A percentile compares a stretch with the other conserved stretches of the same genome.
Evolutionary conservation across 2,888 invertebrate species (phyloP).

Genomic region (Sinhomidia bicolor): DNA sequence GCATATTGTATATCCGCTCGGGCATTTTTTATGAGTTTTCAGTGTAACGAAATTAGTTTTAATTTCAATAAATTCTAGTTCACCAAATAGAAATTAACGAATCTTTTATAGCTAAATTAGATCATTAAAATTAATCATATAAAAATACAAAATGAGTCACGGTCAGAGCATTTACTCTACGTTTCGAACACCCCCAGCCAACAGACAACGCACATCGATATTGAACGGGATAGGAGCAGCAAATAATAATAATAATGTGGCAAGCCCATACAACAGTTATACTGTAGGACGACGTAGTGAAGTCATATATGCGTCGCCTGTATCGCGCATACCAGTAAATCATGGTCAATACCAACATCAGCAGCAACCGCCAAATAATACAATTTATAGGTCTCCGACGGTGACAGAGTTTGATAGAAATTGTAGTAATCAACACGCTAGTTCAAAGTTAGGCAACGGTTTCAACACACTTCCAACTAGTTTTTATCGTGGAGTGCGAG

Average conservation of each 20-base stretch:
- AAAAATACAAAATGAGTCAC: conserved; percentile 48
- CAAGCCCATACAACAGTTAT: neutral
- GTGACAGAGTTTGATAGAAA: neutral
- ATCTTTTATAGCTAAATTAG: too few species aligned
- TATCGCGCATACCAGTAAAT: neutral
- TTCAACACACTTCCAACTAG: conserved; percentile 56
- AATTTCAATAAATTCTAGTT: too few species aligned
- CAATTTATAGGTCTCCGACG: neutral
- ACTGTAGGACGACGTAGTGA: conserved; percentile 15
- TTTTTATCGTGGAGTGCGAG: conserved; percentile 51
- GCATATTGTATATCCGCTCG: too few species aligned
- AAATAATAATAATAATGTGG: neutral
- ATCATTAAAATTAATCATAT: neutral
- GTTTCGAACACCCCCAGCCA: conserved; percentile 43
- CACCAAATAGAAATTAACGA: too few species aligned
- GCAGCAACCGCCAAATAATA: neutral
- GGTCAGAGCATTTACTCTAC: conserved; percentile 27
- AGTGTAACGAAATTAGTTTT: too few species aligned
- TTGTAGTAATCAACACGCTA: neutral
- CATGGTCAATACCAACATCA: neutral
- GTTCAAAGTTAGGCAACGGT: conserved; percentile 46
- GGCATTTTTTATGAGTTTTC: too few species aligned
- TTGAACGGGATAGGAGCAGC: neutral
- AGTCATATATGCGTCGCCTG: conserved; percentile 26
- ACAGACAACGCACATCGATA: conserved; percentile 3